Conservation (phyloP, 2,797 vertebrate species). For the Antrozous pallidus region DNA sequence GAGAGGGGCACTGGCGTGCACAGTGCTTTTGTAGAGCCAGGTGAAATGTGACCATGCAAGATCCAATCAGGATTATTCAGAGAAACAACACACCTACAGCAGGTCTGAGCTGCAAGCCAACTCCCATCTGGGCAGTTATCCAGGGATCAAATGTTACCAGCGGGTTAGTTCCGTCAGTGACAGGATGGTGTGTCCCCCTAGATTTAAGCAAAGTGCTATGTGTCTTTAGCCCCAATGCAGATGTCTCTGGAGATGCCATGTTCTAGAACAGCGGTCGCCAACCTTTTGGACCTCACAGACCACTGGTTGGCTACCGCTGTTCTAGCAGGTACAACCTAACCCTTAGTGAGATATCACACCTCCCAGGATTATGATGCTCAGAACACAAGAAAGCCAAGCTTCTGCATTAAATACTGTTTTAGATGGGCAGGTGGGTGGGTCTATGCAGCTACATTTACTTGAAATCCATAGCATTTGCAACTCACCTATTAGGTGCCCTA, state of each 20-base stretch:
- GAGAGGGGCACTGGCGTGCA: not conserved
- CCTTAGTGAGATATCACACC: too few species aligned
- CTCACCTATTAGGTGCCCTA: accelerated
- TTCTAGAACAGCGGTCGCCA: not conserved
- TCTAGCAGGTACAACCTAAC: not conserved
- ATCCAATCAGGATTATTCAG: not conserved
- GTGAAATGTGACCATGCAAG: not conserved
- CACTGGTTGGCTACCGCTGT: accelerated
- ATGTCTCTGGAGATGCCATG: not conserved
- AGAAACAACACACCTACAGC: accelerated
- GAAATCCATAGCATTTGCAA: too few species aligned
- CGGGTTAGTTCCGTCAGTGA: not conserved
- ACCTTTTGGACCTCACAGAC: too few species aligned
- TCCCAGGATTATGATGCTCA: accelerated
- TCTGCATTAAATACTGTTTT: not conserved
- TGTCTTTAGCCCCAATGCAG: not conserved
- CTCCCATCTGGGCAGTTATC: not conserved
- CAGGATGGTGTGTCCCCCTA: not conserved
- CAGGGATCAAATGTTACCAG: not conserved
- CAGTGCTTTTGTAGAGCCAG: not conserved
- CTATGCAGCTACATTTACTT: accelerated
- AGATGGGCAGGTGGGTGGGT: not conserved
- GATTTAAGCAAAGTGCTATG: not conserved
- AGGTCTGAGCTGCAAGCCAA: not conserved
- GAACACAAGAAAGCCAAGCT: not conserved